These are phyloP conservation scores for Portevinia maculata DNA, from an alignment of 2,888 invertebrate species.

Conservation along the genomic window DNA sequence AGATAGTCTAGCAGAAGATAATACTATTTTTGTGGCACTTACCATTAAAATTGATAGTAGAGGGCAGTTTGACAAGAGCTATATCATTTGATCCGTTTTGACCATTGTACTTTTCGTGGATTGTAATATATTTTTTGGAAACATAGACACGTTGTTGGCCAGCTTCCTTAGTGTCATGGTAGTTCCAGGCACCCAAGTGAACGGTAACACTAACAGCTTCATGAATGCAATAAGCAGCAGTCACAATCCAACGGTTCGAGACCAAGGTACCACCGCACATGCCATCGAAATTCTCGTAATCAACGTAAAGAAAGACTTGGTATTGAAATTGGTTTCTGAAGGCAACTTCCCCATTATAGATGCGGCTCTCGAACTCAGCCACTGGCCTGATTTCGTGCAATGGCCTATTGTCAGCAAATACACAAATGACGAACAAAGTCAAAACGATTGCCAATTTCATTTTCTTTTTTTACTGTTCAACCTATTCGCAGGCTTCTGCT, in stretches of 20 bases:
- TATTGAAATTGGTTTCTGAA: constrained; percentile 74
- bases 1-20: background rate
- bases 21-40: constrained; percentile 28
- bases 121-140: constrained; percentile 68
- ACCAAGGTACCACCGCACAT: constrained; percentile 78
- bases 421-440: constrained; percentile 64
- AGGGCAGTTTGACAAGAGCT: constrained; percentile 76
- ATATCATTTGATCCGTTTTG: too few relatives aligned
- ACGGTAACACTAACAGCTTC: constrained; percentile 71
- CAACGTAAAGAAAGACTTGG: constrained; percentile 73
- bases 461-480: too few relatives aligned
- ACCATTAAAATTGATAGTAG: constrained; percentile 80
- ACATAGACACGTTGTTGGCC: constrained; percentile 74
- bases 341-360: constrained; percentile 75
- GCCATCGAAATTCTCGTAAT: constrained; percentile 36
- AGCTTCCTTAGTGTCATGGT: constrained; percentile 64
- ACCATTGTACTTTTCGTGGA: constrained; percentile 75
- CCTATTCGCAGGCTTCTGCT: too few relatives aligned
- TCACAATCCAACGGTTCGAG: constrained; percentile 76
- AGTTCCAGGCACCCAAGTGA: constrained; percentile 75
- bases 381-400: constrained; percentile 52
- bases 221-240: constrained; percentile 78
- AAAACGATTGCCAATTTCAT: constrained; percentile 75
- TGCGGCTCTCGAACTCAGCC: constrained; percentile 73
- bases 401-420: constrained; percentile 63